Evolutionary conservation across 2,113 vertebrate genomes (phyloP), one percentile per base, ranked within the genome.

Genomic region (Antidorcas marsupialis): DNA sequence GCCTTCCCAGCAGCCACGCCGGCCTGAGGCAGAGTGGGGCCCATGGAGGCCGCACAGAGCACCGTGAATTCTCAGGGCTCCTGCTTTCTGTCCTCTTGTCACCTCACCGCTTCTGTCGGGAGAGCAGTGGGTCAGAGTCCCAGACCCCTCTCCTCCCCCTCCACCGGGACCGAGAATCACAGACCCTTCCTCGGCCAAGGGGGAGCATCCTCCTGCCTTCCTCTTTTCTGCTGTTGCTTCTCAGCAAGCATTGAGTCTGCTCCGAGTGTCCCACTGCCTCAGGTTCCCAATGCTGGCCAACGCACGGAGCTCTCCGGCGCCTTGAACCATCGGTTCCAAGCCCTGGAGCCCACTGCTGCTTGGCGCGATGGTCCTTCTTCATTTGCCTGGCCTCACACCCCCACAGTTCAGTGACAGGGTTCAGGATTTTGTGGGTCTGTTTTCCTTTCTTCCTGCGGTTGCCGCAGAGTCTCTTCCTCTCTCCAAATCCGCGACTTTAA

Each of bases 401-500:
- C 89, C 83, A 71, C 95, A 59, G 93, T 47, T 87, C 86, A 90
- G 97, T 89, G 96, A 76, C 95, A 89, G 96, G 94, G 88, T 64
- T 93, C 7, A 12, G 92, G 98, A 93, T 95, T 96, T 45, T 50
- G 94, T 98, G 94, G 89, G 81, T 94, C 96, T 76, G 57, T 90
- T 43, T 96, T 62, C 94, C 98, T 95, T 98, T 96, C 97, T 97
- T 97, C 92, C 97, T 67, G 94, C 97, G 94, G 93, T 97, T 87
- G 94, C 98, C 98, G 76, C 98, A 95, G 97, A 97, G 98, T 98
- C 96, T 96, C 97, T 55, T 55, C 43, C 88, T 62, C n/a, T 62
- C 97, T 97, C 93, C 97, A 97, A 93, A 28, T 97, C 98, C 97
- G 98, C 98, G 94, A 94, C 98, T 98, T 97, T 92, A 52, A 98